Base-by-base conservation (phyloP, 2,888 invertebrate genomes). In the Gryllus longicercus region DNA sequence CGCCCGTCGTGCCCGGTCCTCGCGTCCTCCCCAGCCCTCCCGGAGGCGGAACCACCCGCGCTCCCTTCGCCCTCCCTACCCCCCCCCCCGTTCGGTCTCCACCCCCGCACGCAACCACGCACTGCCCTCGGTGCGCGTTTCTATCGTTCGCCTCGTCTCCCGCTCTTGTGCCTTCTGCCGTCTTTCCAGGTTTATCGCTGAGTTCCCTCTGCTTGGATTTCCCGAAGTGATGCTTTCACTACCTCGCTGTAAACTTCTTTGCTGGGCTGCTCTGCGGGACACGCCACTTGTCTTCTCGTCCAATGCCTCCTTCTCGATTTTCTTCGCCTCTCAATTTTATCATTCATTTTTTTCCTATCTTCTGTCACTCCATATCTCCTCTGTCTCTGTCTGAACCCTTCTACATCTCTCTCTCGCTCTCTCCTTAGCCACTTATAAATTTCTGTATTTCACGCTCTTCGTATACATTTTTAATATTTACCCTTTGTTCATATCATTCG, bases 291-390 rank as follows among this genome's bases (percentile, higher is more conserved):
- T 74, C 5, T 75, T 21, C 5, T 75, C n/a, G 5, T 76, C 10
- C 50, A 38, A 21, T 80, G 18, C 23, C 21, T 80, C n/a, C 25
- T 16, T 50, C 49, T 77, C 50, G 11, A 74, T 75, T 18, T 78
- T 21, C 74, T 74, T 78, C 80, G 38, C 49, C 18, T 49, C 49
- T 75, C 78, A 75, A 12, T 79, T 49, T n/a, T 75, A 10, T 79
- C 49, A 4, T 12, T 49, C 49, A n/a, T 21, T 50, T 74, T 38
- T 75, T 75, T 51, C 51, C 75, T 18, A 14, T 75, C 50, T 18
- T 51, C 50, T 14, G 18, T 25, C 63, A 21, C 78, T 50, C 63
- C 75, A 11, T 18, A 23, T 77, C 75, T 51, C 49, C 51, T 63
- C 76, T 76, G 23, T 50, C 49, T 63, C 38, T 51, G 75, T 14